Conservation (phyloP, 2,113 vertebrate species). For the Anser cygnoides region DNA sequence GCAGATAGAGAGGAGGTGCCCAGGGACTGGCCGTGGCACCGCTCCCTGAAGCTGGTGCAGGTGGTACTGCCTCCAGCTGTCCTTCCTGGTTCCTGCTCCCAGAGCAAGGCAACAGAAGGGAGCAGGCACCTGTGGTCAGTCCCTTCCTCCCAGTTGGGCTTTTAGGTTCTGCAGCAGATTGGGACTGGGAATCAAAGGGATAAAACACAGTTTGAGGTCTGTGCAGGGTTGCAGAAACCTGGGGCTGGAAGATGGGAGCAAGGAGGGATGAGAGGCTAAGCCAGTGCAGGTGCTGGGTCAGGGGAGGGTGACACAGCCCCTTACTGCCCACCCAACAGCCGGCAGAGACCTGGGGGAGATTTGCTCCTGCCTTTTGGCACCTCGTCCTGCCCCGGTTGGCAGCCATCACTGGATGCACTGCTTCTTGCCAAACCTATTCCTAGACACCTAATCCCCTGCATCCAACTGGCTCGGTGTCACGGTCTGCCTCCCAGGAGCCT, state of each 20-base stretch:
- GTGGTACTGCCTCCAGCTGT: conserved; percentile 5
- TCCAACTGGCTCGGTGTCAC: neutral
- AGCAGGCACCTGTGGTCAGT: neutral
- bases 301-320: neutral
- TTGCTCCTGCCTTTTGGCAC: conserved; percentile 9
- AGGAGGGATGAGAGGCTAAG: neutral
- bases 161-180: conserved; percentile 14
- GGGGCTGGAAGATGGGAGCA: neutral
- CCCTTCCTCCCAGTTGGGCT: neutral
- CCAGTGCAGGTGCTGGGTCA: conserved; percentile 9
- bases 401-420: neutral
- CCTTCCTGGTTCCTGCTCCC: neutral
- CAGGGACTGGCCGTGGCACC: neutral
- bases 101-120: neutral
- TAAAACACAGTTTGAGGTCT: neutral
- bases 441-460: conserved; percentile 13
- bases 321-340: neutral
- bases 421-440: neutral
- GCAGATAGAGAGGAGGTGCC: neutral
- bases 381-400: neutral
- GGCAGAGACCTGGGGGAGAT: neutral
- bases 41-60: neutral
- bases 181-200: neutral
- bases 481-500: conserved; percentile 38
- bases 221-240: neutral